Evolutionary conservation across 2,797 vertebrate species (phyloP), one percentile per base, ranked within the genome.

Genomic region (Paramormyrops hopkinsi): DNA sequence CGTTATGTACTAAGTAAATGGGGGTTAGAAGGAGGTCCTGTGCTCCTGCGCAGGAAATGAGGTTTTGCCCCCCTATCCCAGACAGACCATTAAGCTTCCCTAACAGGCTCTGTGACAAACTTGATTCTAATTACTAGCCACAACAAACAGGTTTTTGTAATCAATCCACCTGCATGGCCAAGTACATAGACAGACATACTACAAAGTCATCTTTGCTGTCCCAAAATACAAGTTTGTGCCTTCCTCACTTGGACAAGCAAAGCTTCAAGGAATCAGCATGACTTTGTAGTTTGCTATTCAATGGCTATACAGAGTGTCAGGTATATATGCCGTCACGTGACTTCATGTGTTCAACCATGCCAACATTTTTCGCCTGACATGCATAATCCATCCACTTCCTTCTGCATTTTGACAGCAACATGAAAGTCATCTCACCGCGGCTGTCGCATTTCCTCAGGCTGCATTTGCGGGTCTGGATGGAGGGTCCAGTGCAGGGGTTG

Each of bases 401-500:
- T 79, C 19, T 79, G 73, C 37, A 41, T 41, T 44, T 79, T 19
- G 73, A 44, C 17, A n/a, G 73, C 17, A 89, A 73, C 83, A 37
- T 50, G 88, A 59, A 88, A 62, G 88, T 12, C 86, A 62, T 95
- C 98, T 97, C 93, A 99, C 99, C 97, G 89, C 98, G 97, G 89
- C 97, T 96, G 94, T 99, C 98, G 1, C 99, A 99, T 94, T 97
- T 98, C 90, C 97, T 95, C 92, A 98, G 95, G 91, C 96, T 98
- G 93, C 99, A 99, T 48, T 96, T 97, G 90, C 98, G 97, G 0
- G 98, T 99, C 94, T 99, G 98, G 93, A 99, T 99, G 85, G 98
- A 99, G 0, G 99, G 95, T 3, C 99, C 98, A 1, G 94, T 94
- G 92, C 99, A 99, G 85, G 97, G 96, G 93, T 98, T 98, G 93